Evolutionary conservation across 2,113 vertebrate genomes (phyloP).

Genomic region (Dicentrarchus labrax): DNA sequence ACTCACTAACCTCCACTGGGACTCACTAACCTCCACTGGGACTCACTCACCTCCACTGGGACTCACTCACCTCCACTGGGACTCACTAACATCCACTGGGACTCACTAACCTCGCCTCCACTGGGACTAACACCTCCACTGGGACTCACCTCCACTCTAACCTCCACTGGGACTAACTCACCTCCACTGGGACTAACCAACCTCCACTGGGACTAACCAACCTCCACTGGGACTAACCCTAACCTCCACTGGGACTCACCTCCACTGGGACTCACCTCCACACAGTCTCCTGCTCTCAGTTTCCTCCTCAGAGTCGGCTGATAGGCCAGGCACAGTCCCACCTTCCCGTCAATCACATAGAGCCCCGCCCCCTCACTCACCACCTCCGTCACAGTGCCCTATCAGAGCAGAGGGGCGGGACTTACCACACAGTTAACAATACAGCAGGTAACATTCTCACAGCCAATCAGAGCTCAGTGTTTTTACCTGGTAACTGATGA

Average conservation of each 20-base stretch:
- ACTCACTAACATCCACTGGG: too few relatives aligned
- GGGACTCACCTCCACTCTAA: too few relatives aligned
- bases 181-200: too few relatives aligned
- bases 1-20: too few relatives aligned
- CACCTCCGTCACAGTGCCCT: conserved; percentile 89
- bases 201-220: neutral
- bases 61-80: too few relatives aligned
- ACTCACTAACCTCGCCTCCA: too few relatives aligned
- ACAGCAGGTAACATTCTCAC: neutral
- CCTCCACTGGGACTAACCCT: neutral
- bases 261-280: conserved; percentile 82
- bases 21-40: too few relatives aligned
- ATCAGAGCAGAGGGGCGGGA: conserved; percentile 53
- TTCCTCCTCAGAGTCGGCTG: conserved; percentile 83
- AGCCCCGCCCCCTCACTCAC: conserved; percentile 87
- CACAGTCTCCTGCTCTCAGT: conserved; percentile 83
- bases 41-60: too few relatives aligned
- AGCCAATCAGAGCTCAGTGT: conserved; percentile 23
- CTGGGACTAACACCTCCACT: too few relatives aligned
- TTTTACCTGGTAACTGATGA: conserved; percentile 88
- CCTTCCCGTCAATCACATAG: conserved; percentile 87
- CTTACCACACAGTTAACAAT: conserved; percentile 9
- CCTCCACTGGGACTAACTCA: too few relatives aligned
- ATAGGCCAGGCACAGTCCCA: conserved; percentile 90
- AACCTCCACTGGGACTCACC: neutral